Evolutionary conservation across 2,797 vertebrate species (phyloP).

Genomic region (Gila robusta): DNA sequence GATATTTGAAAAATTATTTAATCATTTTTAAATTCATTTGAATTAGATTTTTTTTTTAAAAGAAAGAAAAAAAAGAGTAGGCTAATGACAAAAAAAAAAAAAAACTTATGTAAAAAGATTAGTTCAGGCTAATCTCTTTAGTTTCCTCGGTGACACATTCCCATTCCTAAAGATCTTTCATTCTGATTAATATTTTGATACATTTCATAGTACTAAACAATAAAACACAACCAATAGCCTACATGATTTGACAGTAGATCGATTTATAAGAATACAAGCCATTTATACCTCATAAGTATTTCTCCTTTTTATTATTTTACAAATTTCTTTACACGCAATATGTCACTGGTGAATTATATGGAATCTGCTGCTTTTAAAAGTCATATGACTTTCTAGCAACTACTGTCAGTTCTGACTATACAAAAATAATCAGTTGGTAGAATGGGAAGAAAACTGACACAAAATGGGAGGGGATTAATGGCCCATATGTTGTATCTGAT

Average conservation of each 20-base stretch:
- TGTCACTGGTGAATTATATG: background rate
- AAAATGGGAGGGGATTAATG: background rate
- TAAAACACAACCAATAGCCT: background rate
- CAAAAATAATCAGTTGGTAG: background rate
- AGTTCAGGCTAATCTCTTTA: background rate
- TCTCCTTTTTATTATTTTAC: background rate
- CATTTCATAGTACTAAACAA: background rate
- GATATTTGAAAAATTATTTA: background rate
- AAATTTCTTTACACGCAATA: background rate
- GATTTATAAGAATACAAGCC: background rate
- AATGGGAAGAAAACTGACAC: background rate
- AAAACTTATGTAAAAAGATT: background rate
- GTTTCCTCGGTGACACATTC: background rate
- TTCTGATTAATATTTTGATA: background rate
- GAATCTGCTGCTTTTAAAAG: conserved; percentile 12
- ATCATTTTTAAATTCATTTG: too few species aligned
- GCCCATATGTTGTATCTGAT: background rate
- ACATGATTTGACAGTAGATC: background rate
- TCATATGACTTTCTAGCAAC: conserved; percentile 17
- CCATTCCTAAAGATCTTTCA: background rate
- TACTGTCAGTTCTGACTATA: background rate
- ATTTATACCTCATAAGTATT: background rate
- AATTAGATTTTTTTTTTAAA: background rate
- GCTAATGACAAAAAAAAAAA: too few species aligned
- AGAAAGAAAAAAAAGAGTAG: background rate